phyloP scores from a whole-genome alignment of 1,140 invertebrate genomes.

The Trichonephila clavipes region DNA sequence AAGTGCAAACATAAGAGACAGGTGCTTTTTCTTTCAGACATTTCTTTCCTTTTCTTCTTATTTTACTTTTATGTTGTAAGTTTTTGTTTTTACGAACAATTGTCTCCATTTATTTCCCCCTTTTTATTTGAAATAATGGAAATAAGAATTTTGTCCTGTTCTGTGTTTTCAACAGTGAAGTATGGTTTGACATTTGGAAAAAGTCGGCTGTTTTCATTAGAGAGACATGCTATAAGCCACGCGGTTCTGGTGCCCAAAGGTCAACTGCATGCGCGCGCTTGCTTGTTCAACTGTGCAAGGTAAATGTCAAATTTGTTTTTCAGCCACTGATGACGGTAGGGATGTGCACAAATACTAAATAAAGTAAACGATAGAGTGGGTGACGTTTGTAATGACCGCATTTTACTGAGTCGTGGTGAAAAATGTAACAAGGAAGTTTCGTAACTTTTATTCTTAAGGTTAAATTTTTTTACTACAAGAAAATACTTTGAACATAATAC shows the following conservation, averaged over 20 bases:
- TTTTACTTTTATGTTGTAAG: no score
- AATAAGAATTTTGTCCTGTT: neutral
- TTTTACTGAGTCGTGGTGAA: neutral
- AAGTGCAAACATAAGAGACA: neutral
- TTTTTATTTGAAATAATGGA: neutral
- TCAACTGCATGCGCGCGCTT: neutral
- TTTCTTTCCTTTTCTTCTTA: neutral
- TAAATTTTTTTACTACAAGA: no score
- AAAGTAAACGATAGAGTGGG: neutral
- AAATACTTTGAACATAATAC: no score
- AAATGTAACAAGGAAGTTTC: no score
- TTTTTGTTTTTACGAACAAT: no score
- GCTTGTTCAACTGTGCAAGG: constrained; percentile 72
- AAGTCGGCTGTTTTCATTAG: neutral
- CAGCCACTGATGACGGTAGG: neutral
- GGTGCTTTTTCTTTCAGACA: neutral
- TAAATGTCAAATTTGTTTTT: constrained; percentile 75
- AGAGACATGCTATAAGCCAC: neutral
- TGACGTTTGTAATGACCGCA: neutral
- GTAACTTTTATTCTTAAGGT: no score
- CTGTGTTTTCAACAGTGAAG: neutral
- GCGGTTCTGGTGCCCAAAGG: constrained; percentile 4
- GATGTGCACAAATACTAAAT: constrained; percentile 13
- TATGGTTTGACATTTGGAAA: neutral
- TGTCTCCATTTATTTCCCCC: no score